phyloP scores from a whole-genome alignment of 2,888 invertebrate genomes.

The Formica aserva region DNA sequence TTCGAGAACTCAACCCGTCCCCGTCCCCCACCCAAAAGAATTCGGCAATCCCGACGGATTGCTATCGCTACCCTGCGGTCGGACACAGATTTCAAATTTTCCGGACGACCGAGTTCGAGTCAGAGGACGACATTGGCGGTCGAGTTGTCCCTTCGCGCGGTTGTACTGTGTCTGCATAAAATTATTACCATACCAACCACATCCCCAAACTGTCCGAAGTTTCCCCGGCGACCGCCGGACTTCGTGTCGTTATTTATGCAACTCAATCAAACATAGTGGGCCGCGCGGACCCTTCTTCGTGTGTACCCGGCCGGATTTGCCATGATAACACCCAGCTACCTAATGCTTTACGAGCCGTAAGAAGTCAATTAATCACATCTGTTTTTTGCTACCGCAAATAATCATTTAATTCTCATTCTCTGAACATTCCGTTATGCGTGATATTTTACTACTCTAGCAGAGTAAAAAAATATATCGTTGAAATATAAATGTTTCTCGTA shows the following conservation, averaged over 20 bases:
- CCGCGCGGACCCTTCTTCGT: background rate
- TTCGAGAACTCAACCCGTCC: background rate
- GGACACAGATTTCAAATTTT: constrained; percentile 54
- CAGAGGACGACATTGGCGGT: background rate
- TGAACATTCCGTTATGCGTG: background rate
- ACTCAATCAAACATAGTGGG: constrained; percentile 47
- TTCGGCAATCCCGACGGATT: background rate
- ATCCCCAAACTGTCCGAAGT: constrained; percentile 25
- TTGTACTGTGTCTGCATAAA: constrained; percentile 62
- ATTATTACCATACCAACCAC: constrained; percentile 63
- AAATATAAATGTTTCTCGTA: background rate
- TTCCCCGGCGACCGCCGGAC: constrained; percentile 14
- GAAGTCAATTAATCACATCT: background rate
- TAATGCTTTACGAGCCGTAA: constrained; percentile 13
- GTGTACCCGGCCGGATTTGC: constrained; percentile 20
- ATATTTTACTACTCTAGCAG: background rate
- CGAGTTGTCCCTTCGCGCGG: constrained; percentile 46
- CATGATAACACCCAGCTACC: constrained; percentile 8
- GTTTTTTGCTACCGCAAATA: background rate
- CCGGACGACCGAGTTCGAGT: constrained; percentile 39
- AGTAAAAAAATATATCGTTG: background rate
- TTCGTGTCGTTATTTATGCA: constrained; percentile 51
- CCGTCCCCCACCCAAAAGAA: background rate
- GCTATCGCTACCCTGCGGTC: background rate
- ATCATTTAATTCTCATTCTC: background rate